Conservation (phyloP, 2,888 invertebrate genomes). For the Antheraea yamamai region DNA sequence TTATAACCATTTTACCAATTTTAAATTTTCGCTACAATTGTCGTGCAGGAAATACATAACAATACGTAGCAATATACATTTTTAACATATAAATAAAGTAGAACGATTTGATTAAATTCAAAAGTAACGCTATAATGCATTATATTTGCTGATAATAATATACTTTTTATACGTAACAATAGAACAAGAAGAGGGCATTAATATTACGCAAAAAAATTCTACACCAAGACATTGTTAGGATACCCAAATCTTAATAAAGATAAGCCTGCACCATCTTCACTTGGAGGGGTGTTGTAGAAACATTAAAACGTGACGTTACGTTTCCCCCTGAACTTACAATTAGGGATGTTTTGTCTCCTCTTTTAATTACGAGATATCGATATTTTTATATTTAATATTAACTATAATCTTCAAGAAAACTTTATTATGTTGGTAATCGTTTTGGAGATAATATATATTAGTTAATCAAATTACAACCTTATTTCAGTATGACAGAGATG, state of each 20-base stretch:
- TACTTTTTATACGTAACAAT: neutral
- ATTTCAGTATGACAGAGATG: too few relatives aligned
- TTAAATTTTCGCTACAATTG: too few relatives aligned
- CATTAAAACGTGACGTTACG: constrained; percentile 54
- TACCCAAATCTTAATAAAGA: constrained; percentile 49
- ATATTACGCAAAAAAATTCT: neutral
- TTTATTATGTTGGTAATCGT: too few relatives aligned
- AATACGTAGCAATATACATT: too few relatives aligned
- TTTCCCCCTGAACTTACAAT: constrained; percentile 18
- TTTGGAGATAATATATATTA: too few relatives aligned
- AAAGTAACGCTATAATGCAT: neutral
- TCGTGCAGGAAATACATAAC: too few relatives aligned
- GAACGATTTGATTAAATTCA: neutral
- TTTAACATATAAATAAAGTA: too few relatives aligned
- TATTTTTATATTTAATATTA: neutral
- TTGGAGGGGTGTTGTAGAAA: constrained; percentile 54
- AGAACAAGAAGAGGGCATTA: neutral
- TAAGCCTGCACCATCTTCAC: constrained; percentile 45
- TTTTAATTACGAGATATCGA: neutral
- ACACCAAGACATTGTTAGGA: constrained; percentile 15
- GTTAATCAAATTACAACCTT: too few relatives aligned
- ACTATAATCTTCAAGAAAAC: neutral
- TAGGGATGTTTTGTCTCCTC: neutral
- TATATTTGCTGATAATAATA: neutral
- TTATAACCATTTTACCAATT: too few relatives aligned